A percentile compares a stretch with the other conserved stretches of the same genome.
These are phyloP conservation scores for Brachionichthys hirsutus DNA, from an alignment of 2,113 vertebrate species.

Conservation along the genomic window DNA sequence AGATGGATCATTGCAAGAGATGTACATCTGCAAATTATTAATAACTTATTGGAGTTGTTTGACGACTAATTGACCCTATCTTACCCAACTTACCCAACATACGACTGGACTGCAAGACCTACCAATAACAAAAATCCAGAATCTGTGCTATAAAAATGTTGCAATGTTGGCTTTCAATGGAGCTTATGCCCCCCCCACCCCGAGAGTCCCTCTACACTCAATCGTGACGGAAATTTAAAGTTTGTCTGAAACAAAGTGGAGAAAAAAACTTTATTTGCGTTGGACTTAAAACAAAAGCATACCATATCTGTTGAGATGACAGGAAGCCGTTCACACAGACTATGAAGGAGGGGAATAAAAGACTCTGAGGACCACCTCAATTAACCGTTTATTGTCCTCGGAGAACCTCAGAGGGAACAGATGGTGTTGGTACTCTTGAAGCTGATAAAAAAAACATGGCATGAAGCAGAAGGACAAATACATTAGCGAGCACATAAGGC, in stretches of 20 bases:
- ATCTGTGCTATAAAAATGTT: neutral
- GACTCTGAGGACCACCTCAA: slow-evolving; percentile 21
- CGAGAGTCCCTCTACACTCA: too few relatives aligned
- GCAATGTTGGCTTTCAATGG: too few relatives aligned
- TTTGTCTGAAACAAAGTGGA: neutral
- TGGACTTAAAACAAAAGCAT: slow-evolving; percentile 16
- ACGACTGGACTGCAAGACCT: too few relatives aligned
- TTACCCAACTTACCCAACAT: too few relatives aligned
- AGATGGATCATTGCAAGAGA: too few relatives aligned
- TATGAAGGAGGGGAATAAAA: neutral
- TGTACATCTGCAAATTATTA: too few relatives aligned
- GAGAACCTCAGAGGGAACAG: slow-evolving; percentile 46
- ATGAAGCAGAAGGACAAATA: too few relatives aligned
- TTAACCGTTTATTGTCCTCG: slow-evolving; percentile 32
- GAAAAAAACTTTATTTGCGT: neutral
- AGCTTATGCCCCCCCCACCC: too few relatives aligned
- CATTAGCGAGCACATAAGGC: too few relatives aligned
- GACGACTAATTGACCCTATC: too few relatives aligned
- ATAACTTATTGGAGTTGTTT: too few relatives aligned
- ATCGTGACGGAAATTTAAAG: neutral
- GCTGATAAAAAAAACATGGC: slow-evolving; percentile 29
- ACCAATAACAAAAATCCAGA: too few relatives aligned
- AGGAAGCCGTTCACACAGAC: slow-evolving; percentile 15
- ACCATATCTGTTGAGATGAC: slow-evolving; percentile 6
- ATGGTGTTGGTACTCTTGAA: slow-evolving; percentile 38